Base-by-base conservation (phyloP, 2,888 invertebrate genomes). In the Rhogogaster chlorosoma region DNA sequence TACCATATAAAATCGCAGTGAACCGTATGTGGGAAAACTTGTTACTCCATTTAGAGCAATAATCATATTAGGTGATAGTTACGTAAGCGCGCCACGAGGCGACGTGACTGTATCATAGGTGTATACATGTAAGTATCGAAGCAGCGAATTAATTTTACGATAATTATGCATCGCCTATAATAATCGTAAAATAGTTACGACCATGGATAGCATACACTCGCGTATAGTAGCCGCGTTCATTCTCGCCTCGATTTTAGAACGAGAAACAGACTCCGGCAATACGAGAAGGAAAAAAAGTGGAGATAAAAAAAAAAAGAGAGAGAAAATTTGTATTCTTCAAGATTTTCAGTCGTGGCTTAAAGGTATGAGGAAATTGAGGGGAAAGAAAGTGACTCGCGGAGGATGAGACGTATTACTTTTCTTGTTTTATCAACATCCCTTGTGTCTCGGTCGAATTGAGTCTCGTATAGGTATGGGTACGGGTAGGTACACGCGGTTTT, bases 101-200 rank as follows among this genome's bases (percentile, higher is more conserved):
- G 22, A 26, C 78, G 49, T 36, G 53, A 29, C 53, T 53, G n/a
- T 77, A n/a, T 53, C 49, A 77, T 67, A 64, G 18, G 36, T 29
- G 42, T 12, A n/a, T 42, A 42, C 42, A 42, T 42, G 12, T 12
- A n/a, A n/a, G 1, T 36, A 36, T n/a, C 7, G 61, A 38, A 80
- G 61, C 61, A 36, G 22, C 22, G 22, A 38, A 38, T 80, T 38
- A 36, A 80, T 57, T 80, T 61, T 12, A 80, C 80, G 80, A 80
- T 61, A 80, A 61, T 80, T 80, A 80, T 80, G 80, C 57, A 80
- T 80, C 80, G 9, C 12, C 26, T 80, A 61, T 80, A 80, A 80
- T 61, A 61, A 36, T 38, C 57, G 49, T 80, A 80, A 61, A 80
- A 10, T 61, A 80, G 29, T 61, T 80, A 32, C 12, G 42, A n/a